Conservation (phyloP, 2,797 vertebrate genomes). For the Benthosema pterotum region DNA sequence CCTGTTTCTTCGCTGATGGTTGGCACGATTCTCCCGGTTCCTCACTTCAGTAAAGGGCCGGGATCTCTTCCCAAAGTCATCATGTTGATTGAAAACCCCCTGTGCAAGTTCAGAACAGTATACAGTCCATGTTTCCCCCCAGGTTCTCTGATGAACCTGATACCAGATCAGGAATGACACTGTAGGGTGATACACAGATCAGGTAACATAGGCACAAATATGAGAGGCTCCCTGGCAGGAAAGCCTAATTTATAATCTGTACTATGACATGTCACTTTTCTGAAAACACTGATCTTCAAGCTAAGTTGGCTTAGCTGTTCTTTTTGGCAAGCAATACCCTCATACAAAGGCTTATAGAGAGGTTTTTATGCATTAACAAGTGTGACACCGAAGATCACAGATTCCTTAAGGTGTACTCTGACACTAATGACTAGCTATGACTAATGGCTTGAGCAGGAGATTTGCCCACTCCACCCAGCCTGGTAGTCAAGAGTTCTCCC, state of each 20-base stretch:
- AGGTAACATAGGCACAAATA: too few species aligned
- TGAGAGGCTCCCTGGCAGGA: too few species aligned
- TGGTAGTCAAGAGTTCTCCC: constrained; percentile 10
- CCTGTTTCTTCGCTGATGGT: constrained; percentile 1
- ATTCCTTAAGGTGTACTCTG: not conserved
- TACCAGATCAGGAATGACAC: not conserved
- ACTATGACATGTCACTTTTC: too few species aligned
- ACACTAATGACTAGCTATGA: not conserved
- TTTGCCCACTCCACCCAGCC: constrained; percentile 3
- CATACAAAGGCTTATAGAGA: too few species aligned
- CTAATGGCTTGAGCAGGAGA: constrained; percentile 17
- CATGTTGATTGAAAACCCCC: not conserved
- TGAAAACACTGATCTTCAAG: too few species aligned
- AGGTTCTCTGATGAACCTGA: not conserved
- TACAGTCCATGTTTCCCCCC: not conserved
- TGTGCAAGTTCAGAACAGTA: too few species aligned
- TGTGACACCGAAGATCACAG: not conserved
- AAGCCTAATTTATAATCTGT: too few species aligned
- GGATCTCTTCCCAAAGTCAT: not conserved
- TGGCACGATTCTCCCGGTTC: not conserved
- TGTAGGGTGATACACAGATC: not conserved
- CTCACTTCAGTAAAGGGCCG: not conserved
- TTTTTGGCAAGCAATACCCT: too few species aligned
- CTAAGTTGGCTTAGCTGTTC: too few species aligned
- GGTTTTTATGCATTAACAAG: too few species aligned